phyloP scores from a whole-genome alignment of 2,888 invertebrate species.

The Pollenia angustigena region DNA sequence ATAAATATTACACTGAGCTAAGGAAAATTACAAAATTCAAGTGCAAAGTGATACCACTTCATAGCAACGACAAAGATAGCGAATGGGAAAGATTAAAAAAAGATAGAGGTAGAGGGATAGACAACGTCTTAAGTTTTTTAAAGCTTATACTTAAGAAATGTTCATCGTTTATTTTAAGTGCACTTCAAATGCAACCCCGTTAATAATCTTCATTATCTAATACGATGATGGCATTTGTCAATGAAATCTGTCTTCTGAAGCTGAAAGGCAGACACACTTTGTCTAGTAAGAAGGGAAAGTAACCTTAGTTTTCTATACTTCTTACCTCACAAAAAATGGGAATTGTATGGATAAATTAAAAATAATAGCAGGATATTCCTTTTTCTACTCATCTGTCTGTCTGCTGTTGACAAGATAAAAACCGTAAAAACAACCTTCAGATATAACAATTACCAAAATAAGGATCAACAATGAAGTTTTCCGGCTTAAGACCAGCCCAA shows the following conservation, averaged over 20 bases:
- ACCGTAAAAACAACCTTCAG: no score
- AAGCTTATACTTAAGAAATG: constrained; percentile 36
- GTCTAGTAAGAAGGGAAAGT: not conserved
- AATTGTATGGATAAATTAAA: no score
- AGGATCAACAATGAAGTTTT: no score
- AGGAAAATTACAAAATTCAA: constrained; percentile 67
- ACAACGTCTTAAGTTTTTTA: constrained; percentile 36
- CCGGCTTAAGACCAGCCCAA: no score
- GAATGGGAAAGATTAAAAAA: no score
- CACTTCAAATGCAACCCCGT: constrained; percentile 54
- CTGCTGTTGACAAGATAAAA: no score
- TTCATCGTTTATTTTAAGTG: constrained; percentile 56
- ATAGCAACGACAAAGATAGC: constrained; percentile 9
- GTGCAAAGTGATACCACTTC: constrained; percentile 63
- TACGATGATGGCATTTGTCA: constrained; percentile 62
- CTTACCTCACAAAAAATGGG: not conserved
- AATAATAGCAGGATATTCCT: no score
- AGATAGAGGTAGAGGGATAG: not conserved
- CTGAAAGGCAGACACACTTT: constrained; percentile 22
- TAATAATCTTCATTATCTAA: constrained; percentile 48
- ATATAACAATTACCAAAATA: no score
- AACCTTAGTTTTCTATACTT: not conserved
- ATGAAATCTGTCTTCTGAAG: constrained; percentile 8
- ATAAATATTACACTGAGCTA: constrained; percentile 42
- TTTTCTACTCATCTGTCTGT: no score